Evolutionary conservation across 1,140 invertebrate genomes (phyloP).

Genomic region (Vanessa tameamea): DNA sequence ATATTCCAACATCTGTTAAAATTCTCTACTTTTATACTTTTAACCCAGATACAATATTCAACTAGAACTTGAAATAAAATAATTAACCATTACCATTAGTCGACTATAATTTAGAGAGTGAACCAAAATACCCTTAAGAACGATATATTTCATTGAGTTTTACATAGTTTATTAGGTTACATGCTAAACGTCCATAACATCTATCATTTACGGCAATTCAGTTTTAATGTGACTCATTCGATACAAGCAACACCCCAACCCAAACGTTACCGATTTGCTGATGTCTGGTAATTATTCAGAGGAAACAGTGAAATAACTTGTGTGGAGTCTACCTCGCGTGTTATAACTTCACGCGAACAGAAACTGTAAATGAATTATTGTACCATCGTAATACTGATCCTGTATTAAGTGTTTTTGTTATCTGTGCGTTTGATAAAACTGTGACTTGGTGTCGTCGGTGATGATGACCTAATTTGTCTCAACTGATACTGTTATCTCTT

Average conservation of each 20-base stretch:
- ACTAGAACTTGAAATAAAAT: too few relatives aligned
- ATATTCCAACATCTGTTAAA: too few relatives aligned
- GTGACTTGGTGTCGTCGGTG: too few relatives aligned
- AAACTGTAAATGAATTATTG: constrained; percentile 1
- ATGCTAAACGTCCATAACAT: not conserved
- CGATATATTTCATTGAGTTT: not conserved
- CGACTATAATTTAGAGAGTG: not conserved
- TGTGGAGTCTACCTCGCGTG: constrained; percentile 2
- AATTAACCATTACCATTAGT: too few relatives aligned
- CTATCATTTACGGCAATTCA: not conserved
- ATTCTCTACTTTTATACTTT: too few relatives aligned
- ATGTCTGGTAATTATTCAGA: not conserved
- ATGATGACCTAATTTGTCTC: not conserved
- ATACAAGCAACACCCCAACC: not conserved
- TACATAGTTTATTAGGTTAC: not conserved
- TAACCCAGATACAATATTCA: too few relatives aligned
- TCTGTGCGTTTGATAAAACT: not conserved
- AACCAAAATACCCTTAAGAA: not conserved
- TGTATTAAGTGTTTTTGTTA: not conserved
- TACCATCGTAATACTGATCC: not conserved
- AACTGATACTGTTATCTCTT: not conserved
- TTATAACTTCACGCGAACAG: not conserved
- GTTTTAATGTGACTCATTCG: constrained; percentile 2
- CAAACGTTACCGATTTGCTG: not conserved
- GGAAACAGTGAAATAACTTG: constrained; percentile 2